Percentiles rank a stretch among this genome's conserved stretches.
Conservation (phyloP, 2,888 invertebrate species). For the Pardosa pseudoannulata region DNA sequence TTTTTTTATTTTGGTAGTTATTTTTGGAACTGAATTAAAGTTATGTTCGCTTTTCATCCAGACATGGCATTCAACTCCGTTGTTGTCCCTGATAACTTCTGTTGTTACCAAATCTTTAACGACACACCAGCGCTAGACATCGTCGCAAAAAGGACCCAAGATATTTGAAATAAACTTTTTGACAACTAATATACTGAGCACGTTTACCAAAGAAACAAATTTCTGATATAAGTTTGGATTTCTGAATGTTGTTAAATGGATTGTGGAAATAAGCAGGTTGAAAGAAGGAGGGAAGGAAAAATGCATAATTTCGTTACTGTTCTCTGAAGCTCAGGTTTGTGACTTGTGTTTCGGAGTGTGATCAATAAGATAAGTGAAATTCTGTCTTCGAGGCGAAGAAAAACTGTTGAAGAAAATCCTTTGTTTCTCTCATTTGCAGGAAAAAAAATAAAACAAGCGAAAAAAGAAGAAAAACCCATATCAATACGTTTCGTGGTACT, state of each 20-base stretch:
- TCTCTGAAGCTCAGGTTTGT: neutral
- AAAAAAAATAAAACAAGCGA: neutral
- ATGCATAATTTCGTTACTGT: neutral
- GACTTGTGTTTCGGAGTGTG: conserved; percentile 25
- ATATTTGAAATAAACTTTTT: neutral
- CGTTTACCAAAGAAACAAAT: neutral
- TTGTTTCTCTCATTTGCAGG: conserved; percentile 40
- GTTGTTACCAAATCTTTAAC: too few species aligned
- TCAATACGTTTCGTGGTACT: conserved; percentile 48
- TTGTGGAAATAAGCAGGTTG: neutral
- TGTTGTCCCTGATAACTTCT: too few species aligned
- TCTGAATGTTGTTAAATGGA: conserved; percentile 15
- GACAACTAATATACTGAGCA: conserved; percentile 12
- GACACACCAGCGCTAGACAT: neutral
- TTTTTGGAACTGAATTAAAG: neutral
- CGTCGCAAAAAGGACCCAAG: neutral
- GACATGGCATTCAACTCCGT: too few species aligned
- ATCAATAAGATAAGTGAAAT: conserved; percentile 39
- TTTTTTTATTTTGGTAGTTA: neutral
- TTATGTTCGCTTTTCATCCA: neutral
- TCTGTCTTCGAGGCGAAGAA: conserved; percentile 10
- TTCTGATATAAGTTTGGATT: conserved; percentile 7
- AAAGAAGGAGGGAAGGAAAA: neutral
- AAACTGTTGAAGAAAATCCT: conserved; percentile 16
- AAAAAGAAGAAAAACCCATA: conserved; percentile 50